These are phyloP conservation scores for Onychostruthus taczanowskii DNA, from an alignment of 2,113 vertebrate genomes.

Conservation along the genomic window DNA sequence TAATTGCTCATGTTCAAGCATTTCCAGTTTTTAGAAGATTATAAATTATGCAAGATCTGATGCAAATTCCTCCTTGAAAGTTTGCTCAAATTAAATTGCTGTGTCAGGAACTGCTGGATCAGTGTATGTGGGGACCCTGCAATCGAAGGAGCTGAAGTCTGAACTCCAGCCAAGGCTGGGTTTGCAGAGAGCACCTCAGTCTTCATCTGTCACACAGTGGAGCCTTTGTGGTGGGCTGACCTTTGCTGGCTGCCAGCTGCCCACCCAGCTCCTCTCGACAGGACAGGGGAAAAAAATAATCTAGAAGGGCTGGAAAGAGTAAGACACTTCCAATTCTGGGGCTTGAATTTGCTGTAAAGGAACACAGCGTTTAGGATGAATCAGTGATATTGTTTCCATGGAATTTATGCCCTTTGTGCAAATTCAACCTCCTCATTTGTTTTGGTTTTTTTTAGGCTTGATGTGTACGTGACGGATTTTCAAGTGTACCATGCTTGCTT, in stretches of 20 bases:
- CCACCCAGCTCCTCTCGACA: not conserved
- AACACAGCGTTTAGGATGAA: not conserved
- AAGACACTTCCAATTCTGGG: not conserved
- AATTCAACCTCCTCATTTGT: not conserved
- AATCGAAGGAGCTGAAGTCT: not conserved
- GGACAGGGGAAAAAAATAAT: not conserved
- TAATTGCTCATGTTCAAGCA: not conserved
- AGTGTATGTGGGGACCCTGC: not conserved
- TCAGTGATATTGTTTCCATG: not conserved
- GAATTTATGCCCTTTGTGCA: not conserved
- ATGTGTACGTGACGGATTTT: not conserved
- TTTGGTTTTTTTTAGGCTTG: not conserved
- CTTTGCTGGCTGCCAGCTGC: not conserved
- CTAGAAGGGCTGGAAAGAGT: not conserved
- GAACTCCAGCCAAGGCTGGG: not conserved
- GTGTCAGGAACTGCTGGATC: not conserved
- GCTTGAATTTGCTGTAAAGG: not conserved
- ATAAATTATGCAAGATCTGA: not conserved
- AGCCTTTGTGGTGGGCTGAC: not conserved
- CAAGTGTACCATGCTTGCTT: not conserved
- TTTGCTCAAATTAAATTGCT: not conserved
- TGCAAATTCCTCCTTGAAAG: not conserved
- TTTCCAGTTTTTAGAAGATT: conserved; percentile 10
- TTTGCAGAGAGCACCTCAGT: not conserved
- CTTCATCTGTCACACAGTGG: not conserved